Conservation (phyloP, 1,140 invertebrate genomes). For the Rhopalosiphum maidis region DNA sequence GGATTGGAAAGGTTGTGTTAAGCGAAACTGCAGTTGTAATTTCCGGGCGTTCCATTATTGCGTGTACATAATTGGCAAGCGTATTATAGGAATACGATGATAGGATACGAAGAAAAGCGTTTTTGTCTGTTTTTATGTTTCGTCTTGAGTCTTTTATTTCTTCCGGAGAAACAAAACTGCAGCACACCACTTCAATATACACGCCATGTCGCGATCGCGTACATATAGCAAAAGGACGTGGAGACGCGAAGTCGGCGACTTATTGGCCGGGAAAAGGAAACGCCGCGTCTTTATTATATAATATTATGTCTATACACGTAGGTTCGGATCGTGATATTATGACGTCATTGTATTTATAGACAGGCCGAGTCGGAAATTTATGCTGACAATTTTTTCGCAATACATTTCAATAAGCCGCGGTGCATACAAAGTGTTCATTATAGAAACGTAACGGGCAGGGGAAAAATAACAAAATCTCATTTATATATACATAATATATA, state of each 20-base stretch:
- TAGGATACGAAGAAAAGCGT: background rate
- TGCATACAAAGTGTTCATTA: slow-evolving; percentile 53
- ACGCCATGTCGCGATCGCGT: background rate
- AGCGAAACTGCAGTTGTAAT: background rate
- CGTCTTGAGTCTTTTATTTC: background rate
- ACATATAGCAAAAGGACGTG: too few species aligned
- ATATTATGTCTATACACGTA: background rate
- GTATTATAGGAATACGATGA: background rate
- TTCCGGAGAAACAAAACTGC: background rate
- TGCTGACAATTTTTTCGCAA: slow-evolving; percentile 39
- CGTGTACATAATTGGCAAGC: slow-evolving; percentile 8
- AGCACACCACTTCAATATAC: background rate
- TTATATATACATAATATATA: background rate
- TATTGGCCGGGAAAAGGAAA: background rate
- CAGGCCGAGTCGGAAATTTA: background rate
- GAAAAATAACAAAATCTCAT: slow-evolving; percentile 19
- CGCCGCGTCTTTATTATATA: background rate
- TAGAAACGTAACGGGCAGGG: background rate
- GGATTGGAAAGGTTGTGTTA: background rate
- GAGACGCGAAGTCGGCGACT: background rate
- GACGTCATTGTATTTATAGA: slow-evolving; percentile 9
- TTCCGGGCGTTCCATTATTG: background rate
- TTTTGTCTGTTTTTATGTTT: background rate
- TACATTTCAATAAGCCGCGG: slow-evolving; percentile 45
- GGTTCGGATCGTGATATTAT: slow-evolving; percentile 2